A percentile compares a stretch with the other conserved stretches of the same genome.
Conservation (phyloP, 2,888 invertebrate species). For the Mimachlamys varia region DNA sequence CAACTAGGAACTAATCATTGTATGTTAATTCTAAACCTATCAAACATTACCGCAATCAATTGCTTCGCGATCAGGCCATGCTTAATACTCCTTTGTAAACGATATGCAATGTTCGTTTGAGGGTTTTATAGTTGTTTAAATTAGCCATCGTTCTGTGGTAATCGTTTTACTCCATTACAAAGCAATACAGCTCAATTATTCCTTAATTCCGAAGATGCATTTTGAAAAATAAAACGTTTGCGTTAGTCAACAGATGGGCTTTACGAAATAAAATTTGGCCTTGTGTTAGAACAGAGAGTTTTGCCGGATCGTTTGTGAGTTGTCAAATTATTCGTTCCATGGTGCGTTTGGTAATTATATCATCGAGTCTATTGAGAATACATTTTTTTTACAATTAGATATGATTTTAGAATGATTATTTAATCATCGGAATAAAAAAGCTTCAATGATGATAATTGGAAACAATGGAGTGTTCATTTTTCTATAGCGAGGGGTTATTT, state of each 20-base stretch:
- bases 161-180: neutral
- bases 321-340: neutral
- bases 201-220: neutral
- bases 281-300: neutral
- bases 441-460: no score
- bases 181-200: neutral
- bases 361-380: neutral
- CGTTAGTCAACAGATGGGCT: neutral
- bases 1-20: neutral
- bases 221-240: neutral
- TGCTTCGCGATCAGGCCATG: neutral
- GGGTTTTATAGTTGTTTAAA: neutral
- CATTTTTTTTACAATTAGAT: neutral
- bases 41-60: neutral
- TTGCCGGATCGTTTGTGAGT: neutral
- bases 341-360: neutral
- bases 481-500: no score
- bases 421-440: no score
- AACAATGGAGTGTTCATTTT: no score
- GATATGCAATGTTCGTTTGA: neutral
- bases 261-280: neutral
- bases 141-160: neutral
- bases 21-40: conserved; percentile 19
- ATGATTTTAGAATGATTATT: no score
- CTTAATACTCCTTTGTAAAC: neutral